Conservation (phyloP, 2,113 vertebrate species). For the Rhegmatorhina hoffmannsi region DNA sequence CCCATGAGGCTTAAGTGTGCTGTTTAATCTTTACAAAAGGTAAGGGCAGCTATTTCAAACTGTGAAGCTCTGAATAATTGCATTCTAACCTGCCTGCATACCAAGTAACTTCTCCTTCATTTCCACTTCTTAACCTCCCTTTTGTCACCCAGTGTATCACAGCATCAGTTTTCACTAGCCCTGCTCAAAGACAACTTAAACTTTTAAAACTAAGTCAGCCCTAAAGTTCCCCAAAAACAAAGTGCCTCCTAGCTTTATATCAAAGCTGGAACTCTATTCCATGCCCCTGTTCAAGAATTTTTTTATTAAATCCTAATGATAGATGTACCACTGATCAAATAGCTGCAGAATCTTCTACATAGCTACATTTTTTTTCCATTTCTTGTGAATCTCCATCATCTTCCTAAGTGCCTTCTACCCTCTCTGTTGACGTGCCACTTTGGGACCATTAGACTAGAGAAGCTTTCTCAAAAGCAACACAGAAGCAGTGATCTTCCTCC, state of each 20-base stretch:
- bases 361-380: background rate
- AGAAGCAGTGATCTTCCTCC: background rate
- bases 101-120: conserved; percentile 7
- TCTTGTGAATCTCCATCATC: background rate
- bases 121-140: background rate
- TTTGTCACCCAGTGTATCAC: background rate
- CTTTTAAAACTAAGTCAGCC: background rate
- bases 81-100: conserved; percentile 5
- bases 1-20: conserved; percentile 25
- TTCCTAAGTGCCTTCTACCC: background rate
- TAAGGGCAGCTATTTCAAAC: conserved; percentile 40
- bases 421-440: background rate
- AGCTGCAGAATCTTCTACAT: background rate
- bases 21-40: conserved; percentile 46
- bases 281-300: background rate
- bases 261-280: background rate
- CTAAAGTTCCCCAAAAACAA: background rate
- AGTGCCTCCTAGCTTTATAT: background rate
- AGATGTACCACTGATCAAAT: background rate
- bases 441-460: background rate
- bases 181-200: background rate
- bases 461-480: background rate
- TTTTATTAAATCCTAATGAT: background rate
- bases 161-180: background rate
- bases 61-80: conserved; percentile 34